Percentiles rank a stretch among this genome's conserved stretches.
These are phyloP conservation scores for Scomber colias DNA, from an alignment of 2,113 vertebrate species.

Conservation along the genomic window DNA sequence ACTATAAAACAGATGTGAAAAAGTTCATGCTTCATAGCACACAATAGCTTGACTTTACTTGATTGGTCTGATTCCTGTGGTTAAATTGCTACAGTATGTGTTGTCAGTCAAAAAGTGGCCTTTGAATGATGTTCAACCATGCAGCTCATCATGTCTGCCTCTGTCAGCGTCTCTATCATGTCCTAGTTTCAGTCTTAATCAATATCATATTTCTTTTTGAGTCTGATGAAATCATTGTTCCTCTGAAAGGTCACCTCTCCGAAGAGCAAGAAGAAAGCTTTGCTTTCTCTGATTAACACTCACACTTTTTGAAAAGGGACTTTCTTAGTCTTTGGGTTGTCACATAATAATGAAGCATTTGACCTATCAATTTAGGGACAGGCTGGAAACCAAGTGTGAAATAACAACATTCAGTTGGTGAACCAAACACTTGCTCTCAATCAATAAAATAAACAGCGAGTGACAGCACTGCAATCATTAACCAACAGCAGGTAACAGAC, in stretches of 20 bases:
- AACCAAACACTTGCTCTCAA: neutral
- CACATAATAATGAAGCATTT: neutral
- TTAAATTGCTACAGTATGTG: neutral
- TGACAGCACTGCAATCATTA: constrained; percentile 2
- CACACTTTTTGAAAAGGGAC: neutral
- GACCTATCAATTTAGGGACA: constrained; percentile 14
- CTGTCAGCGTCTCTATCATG: constrained; percentile 28
- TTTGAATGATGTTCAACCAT: constrained; percentile 19
- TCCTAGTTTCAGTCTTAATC: constrained; percentile 33
- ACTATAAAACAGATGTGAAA: neutral
- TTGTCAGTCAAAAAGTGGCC: neutral
- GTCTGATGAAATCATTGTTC: constrained; percentile 32
- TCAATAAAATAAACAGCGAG: constrained; percentile 16
- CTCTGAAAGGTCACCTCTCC: constrained; percentile 48
- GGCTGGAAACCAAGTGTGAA: constrained; percentile 7
- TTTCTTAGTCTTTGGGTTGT: neutral
- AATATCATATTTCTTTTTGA: constrained; percentile 45
- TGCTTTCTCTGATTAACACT: constrained; percentile 12
- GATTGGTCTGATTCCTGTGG: neutral
- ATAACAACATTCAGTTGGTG: neutral
- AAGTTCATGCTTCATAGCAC: neutral
- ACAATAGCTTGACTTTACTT: neutral
- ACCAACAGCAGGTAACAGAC: neutral
- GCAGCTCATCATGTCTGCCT: constrained; percentile 9
- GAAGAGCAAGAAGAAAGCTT: constrained; percentile 12